phyloP scores from a whole-genome alignment of 2,113 vertebrate genomes.

The Otolemur garnettii region DNA sequence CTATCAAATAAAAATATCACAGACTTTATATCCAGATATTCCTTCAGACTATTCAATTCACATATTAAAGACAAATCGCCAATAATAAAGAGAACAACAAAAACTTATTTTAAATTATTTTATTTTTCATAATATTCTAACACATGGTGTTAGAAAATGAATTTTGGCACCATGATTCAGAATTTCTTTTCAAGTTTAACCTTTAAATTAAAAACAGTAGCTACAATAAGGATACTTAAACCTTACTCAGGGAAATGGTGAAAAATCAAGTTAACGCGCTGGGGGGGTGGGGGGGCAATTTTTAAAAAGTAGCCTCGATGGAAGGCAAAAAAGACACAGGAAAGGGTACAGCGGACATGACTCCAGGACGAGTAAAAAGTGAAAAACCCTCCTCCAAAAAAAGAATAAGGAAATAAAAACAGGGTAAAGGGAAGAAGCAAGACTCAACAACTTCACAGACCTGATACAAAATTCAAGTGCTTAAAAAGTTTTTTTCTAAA shows the following conservation, averaged over 20 bases:
- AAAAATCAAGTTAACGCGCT: slow-evolving; percentile 80
- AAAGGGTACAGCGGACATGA: slow-evolving; percentile 1
- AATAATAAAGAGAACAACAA: slow-evolving; percentile 53
- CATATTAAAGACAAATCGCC: slow-evolving; percentile 14
- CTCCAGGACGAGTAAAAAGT: slow-evolving; percentile 9
- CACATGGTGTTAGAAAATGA: slow-evolving; percentile 81
- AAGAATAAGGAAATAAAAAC: background rate
- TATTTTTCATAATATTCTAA: slow-evolving; percentile 89
- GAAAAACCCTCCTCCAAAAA: background rate
- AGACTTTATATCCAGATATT: background rate
- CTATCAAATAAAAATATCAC: background rate
- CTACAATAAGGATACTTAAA: slow-evolving; percentile 86
- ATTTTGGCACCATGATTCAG: slow-evolving; percentile 86
- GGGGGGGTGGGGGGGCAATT: background rate
- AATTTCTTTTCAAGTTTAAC: slow-evolving; percentile 88
- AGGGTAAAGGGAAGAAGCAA: background rate
- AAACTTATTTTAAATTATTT: slow-evolving; percentile 79
- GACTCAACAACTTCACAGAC: slow-evolving; percentile 83
- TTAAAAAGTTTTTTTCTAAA: slow-evolving; percentile 79
- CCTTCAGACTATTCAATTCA: background rate
- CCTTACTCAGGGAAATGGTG: slow-evolving; percentile 80
- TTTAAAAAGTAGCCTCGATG: slow-evolving; percentile 1
- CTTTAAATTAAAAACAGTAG: slow-evolving; percentile 90
- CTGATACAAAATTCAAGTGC: slow-evolving; percentile 91
- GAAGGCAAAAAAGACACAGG: background rate